Base-by-base conservation (phyloP, 1,140 invertebrate genomes). In the Ostrea denselamellosa region DNA sequence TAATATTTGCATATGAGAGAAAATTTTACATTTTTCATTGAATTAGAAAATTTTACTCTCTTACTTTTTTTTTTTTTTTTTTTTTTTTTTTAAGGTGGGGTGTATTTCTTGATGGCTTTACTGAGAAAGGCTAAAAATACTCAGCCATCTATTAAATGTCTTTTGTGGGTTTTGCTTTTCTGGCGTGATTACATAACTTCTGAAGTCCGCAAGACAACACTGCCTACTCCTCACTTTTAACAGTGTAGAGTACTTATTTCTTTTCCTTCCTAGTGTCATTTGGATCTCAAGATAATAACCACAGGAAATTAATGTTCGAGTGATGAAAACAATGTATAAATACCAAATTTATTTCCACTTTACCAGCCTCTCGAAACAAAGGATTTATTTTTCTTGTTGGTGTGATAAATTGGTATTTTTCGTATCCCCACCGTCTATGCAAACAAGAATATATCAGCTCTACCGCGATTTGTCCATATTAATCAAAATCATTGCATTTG, bases 201-300 rank as follows among this genome's bases (percentile, higher is more conserved):
- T 62, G 22, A 34, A 77, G 10, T 28, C 14, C 68, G 25, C 68
- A 34, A 1, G 22, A 77, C 28, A 25, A 34, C 8, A 25, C 9
- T 34, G 22, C 10, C 68, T 34, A 9, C 28, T 28, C 68, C 28
- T 34, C 68, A 77, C 14, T 25, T 5, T 34, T 34, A 28, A 68
- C 17, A 62, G 56, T 62, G 12, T 62, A 19, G 22, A 17, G 56
- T 62, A 19, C 56, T 62, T 19, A 5, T 12, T 62, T 62, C 68
- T 77, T 34, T 77, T 77, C 68, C 68, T 77, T 77, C 68, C 68
- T 77, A 77, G 68, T 77, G 68, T 77, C 68, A 77, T 77, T 77
- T 77, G 65, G 34, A 77, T 77, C 68, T 77, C 68, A 77, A 77
- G 68, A 77, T 77, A 77, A 77, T 77, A 77, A 28, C 25, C 68